A percentile compares a stretch with the other conserved stretches of the same genome.
phyloP scores from a whole-genome alignment of 2,113 vertebrate species.

The Martes martes region DNA sequence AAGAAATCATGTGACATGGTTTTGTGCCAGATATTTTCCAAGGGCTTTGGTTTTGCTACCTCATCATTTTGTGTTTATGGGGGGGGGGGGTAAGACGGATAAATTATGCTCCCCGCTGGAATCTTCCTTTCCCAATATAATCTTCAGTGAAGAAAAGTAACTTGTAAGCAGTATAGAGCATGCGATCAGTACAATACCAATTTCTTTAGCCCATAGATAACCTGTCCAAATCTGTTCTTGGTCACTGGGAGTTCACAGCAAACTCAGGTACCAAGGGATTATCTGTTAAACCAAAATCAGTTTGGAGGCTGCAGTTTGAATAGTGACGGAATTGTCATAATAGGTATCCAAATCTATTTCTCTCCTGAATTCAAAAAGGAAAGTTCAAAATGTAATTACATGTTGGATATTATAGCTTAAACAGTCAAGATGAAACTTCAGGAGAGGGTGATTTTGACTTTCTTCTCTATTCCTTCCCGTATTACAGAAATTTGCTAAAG shows the following conservation, averaged over 20 bases:
- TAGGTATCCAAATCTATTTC: not conserved
- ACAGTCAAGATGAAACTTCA: conserved; percentile 2
- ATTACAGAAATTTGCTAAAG: conserved; percentile 23
- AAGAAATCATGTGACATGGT: not conserved
- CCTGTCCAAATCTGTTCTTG: not conserved
- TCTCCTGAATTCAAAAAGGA: conserved; percentile 15
- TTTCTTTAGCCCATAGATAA: not conserved
- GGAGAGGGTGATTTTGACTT: not conserved
- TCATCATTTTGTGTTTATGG: not conserved
- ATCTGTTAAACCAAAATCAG: not conserved
- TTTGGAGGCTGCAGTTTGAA: not conserved
- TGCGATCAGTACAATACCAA: not conserved
- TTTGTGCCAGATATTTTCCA: not conserved
- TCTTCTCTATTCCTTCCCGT: not conserved
- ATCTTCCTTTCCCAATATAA: not conserved
- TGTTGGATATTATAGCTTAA: not conserved
- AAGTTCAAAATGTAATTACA: conserved; percentile 43
- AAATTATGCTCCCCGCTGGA: not conserved
- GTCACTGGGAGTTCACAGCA: not conserved
- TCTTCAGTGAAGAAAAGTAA: not conserved
- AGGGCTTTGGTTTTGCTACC: not conserved
- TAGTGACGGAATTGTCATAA: not conserved
- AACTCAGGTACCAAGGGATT: not conserved
- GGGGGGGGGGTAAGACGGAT: not conserved
- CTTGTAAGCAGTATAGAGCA: not conserved